Conservation (phyloP, 2,113 vertebrate genomes). For the Vombatus ursinus region DNA sequence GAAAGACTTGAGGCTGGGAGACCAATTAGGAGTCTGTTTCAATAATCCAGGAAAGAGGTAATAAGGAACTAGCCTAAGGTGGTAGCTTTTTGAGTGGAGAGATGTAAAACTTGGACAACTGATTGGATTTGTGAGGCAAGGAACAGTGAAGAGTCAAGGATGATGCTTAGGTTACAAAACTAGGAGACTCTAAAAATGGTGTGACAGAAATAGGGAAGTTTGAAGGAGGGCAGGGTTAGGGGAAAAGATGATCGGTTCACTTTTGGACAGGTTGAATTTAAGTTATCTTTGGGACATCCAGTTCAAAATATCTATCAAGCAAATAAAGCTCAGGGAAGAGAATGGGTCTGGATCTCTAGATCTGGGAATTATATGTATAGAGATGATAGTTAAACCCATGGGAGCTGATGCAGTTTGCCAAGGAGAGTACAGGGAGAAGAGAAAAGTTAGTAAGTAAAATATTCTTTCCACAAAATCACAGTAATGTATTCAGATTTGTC, state of each 20-base stretch:
- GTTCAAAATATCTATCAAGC: not conserved
- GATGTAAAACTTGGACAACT: not conserved
- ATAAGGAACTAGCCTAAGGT: not conserved
- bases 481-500: not conserved
- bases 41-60: not conserved
- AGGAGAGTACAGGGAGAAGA: not conserved
- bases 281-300: not conserved
- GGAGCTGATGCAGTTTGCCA: not conserved
- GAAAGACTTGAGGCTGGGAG: not conserved
- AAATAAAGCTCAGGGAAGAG: not conserved
- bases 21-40: not conserved
- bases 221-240: not conserved
- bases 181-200: not conserved
- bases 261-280: not conserved
- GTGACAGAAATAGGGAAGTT: not conserved
- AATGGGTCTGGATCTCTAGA: not conserved
- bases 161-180: not conserved
- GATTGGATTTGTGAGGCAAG: not conserved
- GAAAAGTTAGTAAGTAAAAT: not conserved
- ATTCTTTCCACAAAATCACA: not conserved
- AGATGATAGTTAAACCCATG: not conserved
- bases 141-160: not conserved
- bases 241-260: not conserved
- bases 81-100: not conserved
- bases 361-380: not conserved